phyloP scores from a whole-genome alignment of 2,888 invertebrate species.

The Tachina lurida region DNA sequence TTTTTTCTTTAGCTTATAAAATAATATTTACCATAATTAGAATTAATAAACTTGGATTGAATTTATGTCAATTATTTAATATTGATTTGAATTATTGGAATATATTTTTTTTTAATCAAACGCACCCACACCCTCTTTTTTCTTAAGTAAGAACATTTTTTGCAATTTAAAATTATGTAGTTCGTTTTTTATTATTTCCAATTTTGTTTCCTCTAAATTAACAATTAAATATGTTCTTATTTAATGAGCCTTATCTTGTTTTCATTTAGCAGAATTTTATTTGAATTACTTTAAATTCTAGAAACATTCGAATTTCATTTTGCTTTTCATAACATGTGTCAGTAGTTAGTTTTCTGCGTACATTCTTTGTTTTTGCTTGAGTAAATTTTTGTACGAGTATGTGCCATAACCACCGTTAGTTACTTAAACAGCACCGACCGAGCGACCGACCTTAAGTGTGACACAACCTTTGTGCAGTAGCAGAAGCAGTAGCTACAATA shows the following conservation, averaged over 20 bases:
- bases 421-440: not conserved
- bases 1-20: not conserved
- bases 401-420: constrained; percentile 10
- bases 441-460: constrained; percentile 11
- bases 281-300: constrained; percentile 19
- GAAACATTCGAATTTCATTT: constrained; percentile 7
- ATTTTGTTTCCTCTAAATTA: constrained; percentile 1
- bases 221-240: constrained; percentile 12
- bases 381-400: constrained; percentile 13
- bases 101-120: not conserved
- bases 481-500: not conserved
- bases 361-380: constrained; percentile 37
- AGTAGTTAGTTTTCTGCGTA: not conserved
- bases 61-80: constrained; percentile 29
- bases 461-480: constrained; percentile 11
- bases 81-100: constrained; percentile 18
- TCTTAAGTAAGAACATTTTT: not conserved
- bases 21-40: not conserved
- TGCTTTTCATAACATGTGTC: not conserved
- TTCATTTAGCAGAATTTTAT: not conserved
- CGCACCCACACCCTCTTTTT: constrained; percentile 10
- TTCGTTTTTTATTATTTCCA: not conserved
- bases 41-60: constrained; percentile 1
- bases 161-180: constrained; percentile 1
- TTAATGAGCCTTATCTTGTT: constrained; percentile 44